A percentile compares a stretch with the other conserved stretches of the same genome.
These are phyloP conservation scores for Cataglyphis cursor DNA, from an alignment of 2,888 invertebrate species.

Conservation along the genomic window DNA sequence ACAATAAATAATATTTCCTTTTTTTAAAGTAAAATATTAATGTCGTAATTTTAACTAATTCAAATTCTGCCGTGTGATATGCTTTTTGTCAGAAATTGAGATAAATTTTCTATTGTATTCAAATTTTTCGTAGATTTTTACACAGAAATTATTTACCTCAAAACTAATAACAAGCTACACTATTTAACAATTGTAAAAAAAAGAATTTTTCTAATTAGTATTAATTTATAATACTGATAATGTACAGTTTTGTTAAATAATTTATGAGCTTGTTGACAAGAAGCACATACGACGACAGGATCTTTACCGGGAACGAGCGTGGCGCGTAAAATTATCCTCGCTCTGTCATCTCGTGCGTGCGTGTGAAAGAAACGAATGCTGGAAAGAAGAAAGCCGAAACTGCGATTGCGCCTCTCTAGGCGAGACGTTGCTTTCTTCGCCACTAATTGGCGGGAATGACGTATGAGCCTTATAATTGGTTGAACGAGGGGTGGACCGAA, in stretches of 20 bases:
- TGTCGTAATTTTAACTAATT: background rate
- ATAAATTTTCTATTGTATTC: background rate
- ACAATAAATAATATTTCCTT: slow-evolving; percentile 2
- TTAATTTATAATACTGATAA: background rate
- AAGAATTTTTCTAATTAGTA: background rate
- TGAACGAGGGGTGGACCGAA: slow-evolving; percentile 80
- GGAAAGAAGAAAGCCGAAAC: slow-evolving; percentile 42
- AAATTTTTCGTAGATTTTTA: background rate
- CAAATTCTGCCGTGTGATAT: background rate
- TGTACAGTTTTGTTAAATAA: slow-evolving; percentile 12
- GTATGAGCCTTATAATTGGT: slow-evolving; percentile 85
- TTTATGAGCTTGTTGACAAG: slow-evolving; percentile 44
- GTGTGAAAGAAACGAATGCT: slow-evolving; percentile 49
- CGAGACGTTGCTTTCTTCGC: slow-evolving; percentile 75
- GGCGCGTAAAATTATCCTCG: slow-evolving; percentile 82
- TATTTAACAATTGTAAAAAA: background rate
- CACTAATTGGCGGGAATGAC: slow-evolving; percentile 86
- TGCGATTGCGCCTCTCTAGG: slow-evolving; percentile 47
- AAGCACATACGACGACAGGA: slow-evolving; percentile 74
- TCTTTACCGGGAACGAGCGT: slow-evolving; percentile 65
- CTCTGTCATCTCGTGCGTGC: slow-evolving; percentile 71
- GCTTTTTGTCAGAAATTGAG: background rate
- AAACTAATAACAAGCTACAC: background rate
- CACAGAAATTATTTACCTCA: background rate
- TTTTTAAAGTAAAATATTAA: background rate